These are phyloP conservation scores for Neuroscelio doddi DNA, from an alignment of 2,888 invertebrate genomes.

Conservation along the genomic window DNA sequence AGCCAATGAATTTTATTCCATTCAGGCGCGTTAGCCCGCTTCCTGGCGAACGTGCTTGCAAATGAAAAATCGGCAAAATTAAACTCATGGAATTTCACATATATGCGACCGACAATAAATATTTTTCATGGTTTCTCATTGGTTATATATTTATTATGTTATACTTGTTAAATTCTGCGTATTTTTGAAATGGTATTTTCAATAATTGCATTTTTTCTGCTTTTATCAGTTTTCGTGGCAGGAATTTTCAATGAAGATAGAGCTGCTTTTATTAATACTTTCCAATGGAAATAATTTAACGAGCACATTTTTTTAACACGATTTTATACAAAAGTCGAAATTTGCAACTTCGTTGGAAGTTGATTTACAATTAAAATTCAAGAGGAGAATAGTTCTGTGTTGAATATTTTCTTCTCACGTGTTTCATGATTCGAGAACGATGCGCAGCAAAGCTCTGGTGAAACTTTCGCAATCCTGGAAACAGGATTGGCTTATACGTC, in stretches of 20 bases:
- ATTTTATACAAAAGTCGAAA: no score
- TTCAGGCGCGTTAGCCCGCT: conserved; percentile 22
- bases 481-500: conserved; percentile 28
- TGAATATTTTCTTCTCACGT: conserved; percentile 11
- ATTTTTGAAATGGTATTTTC: no score
- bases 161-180: background rate
- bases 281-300: no score
- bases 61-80: conserved; percentile 40
- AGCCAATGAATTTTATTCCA: conserved; percentile 33
- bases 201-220: no score
- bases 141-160: background rate
- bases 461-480: conserved; percentile 32
- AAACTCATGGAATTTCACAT: conserved; percentile 34
- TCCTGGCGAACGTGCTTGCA: conserved; percentile 27
- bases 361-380: conserved; percentile 14
- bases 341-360: no score
- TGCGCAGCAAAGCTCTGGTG: conserved; percentile 13
- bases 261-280: no score
- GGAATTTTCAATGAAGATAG: no score
- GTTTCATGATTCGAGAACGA: conserved; percentile 25
- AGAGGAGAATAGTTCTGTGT: conserved; percentile 7
- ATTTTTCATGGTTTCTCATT: conserved; percentile 2
- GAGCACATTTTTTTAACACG: no score
- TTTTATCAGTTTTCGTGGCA: no score
- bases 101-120: conserved; percentile 19